Evolutionary conservation across 2,113 vertebrate genomes (phyloP), one percentile per base, ranked within the genome.

Genomic region (Rhabdomys dilectus): DNA sequence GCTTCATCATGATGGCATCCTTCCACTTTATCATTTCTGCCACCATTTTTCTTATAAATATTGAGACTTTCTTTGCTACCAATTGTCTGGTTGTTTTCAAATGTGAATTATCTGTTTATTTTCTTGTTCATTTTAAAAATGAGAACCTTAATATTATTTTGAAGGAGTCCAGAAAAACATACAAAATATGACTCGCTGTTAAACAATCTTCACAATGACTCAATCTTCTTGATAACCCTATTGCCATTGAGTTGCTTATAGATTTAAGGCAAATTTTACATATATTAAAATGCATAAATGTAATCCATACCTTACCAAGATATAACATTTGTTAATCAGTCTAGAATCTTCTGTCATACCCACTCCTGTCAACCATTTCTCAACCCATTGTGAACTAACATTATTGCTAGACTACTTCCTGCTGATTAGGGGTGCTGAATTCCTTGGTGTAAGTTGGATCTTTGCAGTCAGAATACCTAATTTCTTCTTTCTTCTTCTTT

Each of bases 91-190:
- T 26, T 26, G 60, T 60, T 60, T 60, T n/a, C 13, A 39, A 60
- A 26, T 82, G 56, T 82, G 56, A n/a, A 39, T 60, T 39, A 60
- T 60, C 80, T 82, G 34, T 22, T 82, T 82, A 16, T 39, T 60
- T 36, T 82, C 22, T 82, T 56, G 17, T 78, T 73, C 17, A 36
- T 82, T 95, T 94, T 36, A 1, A 82, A 95, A 94, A 86, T 48
- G 19, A 7, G 2, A 48, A 39, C 51, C 5, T 26, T 73, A 51
- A 3, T 88, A 42, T 89, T 78, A 73, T 16, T 78, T 95, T 82
- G 60, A 80, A 68, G 22, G 22, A 84, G n/a, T 87, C 70, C 91
- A 62, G 81, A 84, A 62, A 39, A 24, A 10, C n/a, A 31, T 62
- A 39, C n/a, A 62, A 60, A 62, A 62, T 62, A 9, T 29, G 7